Conservation (phyloP, 2,888 invertebrate species). For the Lepidocyrtinus sp. region DNA sequence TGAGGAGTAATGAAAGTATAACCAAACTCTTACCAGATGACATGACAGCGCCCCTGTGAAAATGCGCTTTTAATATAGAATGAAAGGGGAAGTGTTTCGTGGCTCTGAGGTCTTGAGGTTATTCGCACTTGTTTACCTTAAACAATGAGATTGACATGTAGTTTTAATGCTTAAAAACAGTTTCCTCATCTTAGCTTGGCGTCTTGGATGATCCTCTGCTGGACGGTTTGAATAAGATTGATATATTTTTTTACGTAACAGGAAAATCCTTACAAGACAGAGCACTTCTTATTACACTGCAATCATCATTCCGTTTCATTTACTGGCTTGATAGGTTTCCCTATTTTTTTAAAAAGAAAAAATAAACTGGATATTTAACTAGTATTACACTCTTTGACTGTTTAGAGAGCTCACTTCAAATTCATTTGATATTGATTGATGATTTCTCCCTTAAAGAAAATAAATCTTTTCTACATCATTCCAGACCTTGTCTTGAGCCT, state of each 20-base stretch:
- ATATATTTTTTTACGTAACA: not conserved
- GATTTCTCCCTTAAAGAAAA: conserved; percentile 52
- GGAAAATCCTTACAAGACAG: not conserved
- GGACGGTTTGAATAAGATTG: not conserved
- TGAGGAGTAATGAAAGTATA: not conserved
- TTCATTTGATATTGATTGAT: conserved; percentile 59
- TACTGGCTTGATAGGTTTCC: not conserved
- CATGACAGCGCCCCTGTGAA: conserved; percentile 38
- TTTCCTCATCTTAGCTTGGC: not conserved
- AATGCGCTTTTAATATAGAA: conserved; percentile 32
- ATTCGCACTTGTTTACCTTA: conserved; percentile 29
- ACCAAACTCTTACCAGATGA: too few relatives aligned
- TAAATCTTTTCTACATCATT: conserved; percentile 55
- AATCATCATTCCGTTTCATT: not conserved
- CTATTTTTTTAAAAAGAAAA: not conserved
- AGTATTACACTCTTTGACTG: not conserved
- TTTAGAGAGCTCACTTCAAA: conserved; percentile 20
- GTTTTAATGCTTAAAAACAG: not conserved
- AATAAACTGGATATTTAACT: not conserved
- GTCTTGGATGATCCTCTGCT: not conserved
- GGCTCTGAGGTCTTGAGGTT: not conserved
- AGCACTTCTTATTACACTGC: not conserved
- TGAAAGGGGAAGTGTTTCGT: not conserved
- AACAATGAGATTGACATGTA: not conserved
- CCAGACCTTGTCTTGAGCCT: conserved; percentile 38